Evolutionary conservation across 2,888 invertebrate genomes (phyloP).

Genomic region (Callinectes sapidus): DNA sequence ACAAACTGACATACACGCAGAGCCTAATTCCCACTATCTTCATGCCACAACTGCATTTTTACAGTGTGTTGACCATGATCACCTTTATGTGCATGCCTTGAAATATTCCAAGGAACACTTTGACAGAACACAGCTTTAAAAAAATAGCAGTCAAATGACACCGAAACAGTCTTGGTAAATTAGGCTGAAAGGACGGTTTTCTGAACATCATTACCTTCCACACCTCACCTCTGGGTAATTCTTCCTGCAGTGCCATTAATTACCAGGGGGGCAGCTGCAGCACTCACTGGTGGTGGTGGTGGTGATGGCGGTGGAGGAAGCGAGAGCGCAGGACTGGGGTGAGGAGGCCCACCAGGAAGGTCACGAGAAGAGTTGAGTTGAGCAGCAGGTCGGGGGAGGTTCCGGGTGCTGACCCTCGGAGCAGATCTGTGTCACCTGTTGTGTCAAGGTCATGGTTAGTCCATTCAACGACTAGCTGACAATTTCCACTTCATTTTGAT

Average conservation of each 20-base stretch:
- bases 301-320: conserved; percentile 20
- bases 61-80: background rate
- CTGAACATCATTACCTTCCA: background rate
- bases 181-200: background rate
- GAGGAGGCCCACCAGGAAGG: conserved; percentile 52
- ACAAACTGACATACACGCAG: background rate
- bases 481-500: background rate
- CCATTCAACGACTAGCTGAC: background rate
- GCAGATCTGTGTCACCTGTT: conserved; percentile 55
- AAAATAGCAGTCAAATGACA: background rate
- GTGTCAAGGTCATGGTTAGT: background rate
- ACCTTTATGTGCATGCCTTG: background rate
- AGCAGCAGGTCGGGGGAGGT: conserved; percentile 43
- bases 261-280: background rate
- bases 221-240: background rate
- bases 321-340: conserved; percentile 52
- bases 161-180: background rate
- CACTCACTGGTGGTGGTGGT: conserved; percentile 12
- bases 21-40: background rate
- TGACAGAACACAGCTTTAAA: background rate
- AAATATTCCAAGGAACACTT: background rate
- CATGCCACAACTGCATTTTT: background rate
- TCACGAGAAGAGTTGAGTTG: conserved; percentile 29
- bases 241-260: background rate
- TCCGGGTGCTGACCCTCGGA: conserved; percentile 45